These are phyloP conservation scores for Chelon auratus DNA, from an alignment of 2,797 vertebrate species.

Conservation along the genomic window DNA sequence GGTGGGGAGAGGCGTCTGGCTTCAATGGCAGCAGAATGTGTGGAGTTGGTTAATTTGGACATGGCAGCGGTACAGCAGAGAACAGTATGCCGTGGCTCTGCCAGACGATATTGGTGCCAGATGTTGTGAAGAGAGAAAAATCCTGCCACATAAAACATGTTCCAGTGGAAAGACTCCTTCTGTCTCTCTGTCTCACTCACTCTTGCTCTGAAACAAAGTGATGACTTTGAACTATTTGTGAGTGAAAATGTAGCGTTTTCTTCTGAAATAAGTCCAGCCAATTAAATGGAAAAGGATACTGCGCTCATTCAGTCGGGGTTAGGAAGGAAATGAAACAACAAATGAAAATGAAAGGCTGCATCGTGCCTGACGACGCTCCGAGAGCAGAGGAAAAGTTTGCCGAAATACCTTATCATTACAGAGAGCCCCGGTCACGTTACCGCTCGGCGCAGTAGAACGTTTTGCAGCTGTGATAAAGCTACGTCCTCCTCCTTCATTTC, in stretches of 20 bases:
- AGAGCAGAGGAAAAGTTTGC: conserved; percentile 13
- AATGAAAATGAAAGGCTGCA: conserved; percentile 38
- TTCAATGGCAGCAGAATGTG: conserved; percentile 84
- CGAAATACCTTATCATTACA: conserved; percentile 13
- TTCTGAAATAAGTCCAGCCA: conserved; percentile 49
- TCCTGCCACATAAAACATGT: conserved; percentile 86
- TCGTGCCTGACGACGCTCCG: background rate
- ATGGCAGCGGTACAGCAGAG: conserved; percentile 87
- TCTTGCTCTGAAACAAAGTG: conserved; percentile 60
- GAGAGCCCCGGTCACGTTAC: background rate
- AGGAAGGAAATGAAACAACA: background rate
- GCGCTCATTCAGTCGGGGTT: conserved; percentile 13
- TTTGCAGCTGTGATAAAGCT: conserved; percentile 35
- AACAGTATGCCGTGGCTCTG: conserved; percentile 79
- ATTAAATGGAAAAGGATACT: conserved; percentile 60
- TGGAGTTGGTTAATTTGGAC: conserved; percentile 86
- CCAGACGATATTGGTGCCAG: conserved; percentile 89
- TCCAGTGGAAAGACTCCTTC: conserved; percentile 79
- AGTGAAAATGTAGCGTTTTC: conserved; percentile 59
- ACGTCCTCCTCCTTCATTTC: conserved; percentile 35
- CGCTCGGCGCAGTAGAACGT: conserved; percentile 17
- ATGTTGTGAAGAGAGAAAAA: conserved; percentile 85
- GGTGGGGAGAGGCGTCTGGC: conserved; percentile 74
- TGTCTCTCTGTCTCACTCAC: conserved; percentile 40
- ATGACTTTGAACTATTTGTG: conserved; percentile 77